phyloP scores from a whole-genome alignment of 2,797 vertebrate species.

The Aselliscus stoliczkanus region DNA sequence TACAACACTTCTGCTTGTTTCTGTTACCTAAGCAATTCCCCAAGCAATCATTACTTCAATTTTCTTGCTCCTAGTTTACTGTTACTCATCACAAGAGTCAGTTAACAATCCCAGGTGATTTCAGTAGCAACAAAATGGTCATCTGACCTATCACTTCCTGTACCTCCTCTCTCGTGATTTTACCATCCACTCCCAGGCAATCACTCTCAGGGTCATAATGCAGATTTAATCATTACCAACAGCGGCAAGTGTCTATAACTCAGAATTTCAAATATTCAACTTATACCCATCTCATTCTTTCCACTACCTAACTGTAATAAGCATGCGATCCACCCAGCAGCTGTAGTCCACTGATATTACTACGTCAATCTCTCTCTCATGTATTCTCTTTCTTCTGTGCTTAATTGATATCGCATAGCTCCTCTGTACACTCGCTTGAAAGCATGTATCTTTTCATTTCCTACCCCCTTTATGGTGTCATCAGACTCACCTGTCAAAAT shows the following conservation, averaged over 20 bases:
- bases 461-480: not conserved
- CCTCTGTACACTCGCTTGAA: not conserved
- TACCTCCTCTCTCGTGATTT: not conserved
- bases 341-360: not conserved
- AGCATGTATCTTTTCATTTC: not conserved
- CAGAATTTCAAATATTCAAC: not conserved
- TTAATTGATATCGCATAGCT: no score
- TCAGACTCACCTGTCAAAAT: not conserved
- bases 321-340: not conserved
- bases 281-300: not conserved
- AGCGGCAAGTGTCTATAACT: no score
- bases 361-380: fast-evolving
- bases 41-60: not conserved
- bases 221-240: not conserved
- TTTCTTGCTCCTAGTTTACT: not conserved
- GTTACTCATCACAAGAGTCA: not conserved
- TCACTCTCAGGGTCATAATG: not conserved
- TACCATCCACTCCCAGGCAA: no score
- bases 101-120: not conserved
- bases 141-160: not conserved
- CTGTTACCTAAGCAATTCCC: not conserved
- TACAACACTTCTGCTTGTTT: not conserved
- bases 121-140: not conserved
- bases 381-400: not conserved
- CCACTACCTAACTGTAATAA: not conserved